These are phyloP conservation scores for Sarcophaga variegata DNA, from an alignment of 2,888 invertebrate species.

Conservation along the genomic window DNA sequence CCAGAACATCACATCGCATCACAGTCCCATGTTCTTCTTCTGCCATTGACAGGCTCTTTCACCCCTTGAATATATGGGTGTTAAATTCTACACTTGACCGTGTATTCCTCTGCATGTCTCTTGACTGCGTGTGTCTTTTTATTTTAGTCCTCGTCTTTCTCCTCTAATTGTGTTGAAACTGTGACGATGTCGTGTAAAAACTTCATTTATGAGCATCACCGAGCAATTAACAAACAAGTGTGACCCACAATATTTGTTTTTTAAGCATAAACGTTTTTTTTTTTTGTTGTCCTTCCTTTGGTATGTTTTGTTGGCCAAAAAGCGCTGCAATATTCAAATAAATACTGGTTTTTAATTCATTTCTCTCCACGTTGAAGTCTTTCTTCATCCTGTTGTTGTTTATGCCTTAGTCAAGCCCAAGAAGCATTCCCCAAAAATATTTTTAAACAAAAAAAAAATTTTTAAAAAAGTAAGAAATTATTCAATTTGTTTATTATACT, in stretches of 20 bases:
- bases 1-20: neutral
- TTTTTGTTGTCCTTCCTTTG: neutral
- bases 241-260: slow-evolving; percentile 47
- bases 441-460: neutral
- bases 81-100: slow-evolving; percentile 66
- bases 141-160: neutral
- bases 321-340: neutral
- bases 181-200: slow-evolving; percentile 42
- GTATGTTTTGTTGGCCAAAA: neutral
- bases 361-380: neutral
- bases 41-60: slow-evolving; percentile 14
- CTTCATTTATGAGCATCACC: slow-evolving; percentile 61
- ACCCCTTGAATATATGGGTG: slow-evolving; percentile 60
- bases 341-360: neutral
- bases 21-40: neutral
- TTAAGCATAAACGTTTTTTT: neutral
- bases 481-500: slow-evolving; percentile 63
- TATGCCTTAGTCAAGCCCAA: slow-evolving; percentile 55
- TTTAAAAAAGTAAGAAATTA: slow-evolving; percentile 56
- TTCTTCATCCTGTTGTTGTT: neutral
- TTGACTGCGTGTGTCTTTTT: neutral
- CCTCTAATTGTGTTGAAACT: neutral
- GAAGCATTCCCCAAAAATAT: neutral
- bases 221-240: slow-evolving; percentile 61
- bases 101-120: neutral